Percentiles rank a stretch among this genome's conserved stretches.
phyloP scores from a whole-genome alignment of 2,797 vertebrate species.

The Intellagama lesueurii region DNA sequence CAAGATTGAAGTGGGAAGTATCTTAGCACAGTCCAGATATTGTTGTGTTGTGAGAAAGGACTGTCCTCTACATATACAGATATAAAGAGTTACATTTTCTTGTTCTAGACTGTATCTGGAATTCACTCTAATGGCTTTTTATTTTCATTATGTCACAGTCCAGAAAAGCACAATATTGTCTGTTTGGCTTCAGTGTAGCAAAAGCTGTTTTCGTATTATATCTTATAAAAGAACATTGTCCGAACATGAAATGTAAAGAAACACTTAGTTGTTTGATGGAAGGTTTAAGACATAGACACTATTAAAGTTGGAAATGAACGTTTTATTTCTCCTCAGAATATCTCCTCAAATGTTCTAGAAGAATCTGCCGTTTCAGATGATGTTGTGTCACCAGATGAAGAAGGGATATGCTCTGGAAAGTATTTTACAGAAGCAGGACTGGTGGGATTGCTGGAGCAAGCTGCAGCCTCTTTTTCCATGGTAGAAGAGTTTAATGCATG shows the following conservation, averaged over 20 bases:
- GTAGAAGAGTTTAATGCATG: slow-evolving; percentile 75
- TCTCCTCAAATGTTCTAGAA: slow-evolving; percentile 98
- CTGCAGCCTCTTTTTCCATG: slow-evolving; percentile 96
- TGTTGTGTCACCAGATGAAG: slow-evolving; percentile 97
- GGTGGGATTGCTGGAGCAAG: slow-evolving; percentile 96
- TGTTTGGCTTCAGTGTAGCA: not conserved
- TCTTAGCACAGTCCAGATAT: not conserved
- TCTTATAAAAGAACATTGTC: not conserved
- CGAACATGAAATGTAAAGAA: not conserved
- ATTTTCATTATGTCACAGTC: not conserved
- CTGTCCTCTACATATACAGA: not conserved
- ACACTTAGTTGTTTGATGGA: not conserved
- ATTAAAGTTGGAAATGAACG: slow-evolving; percentile 28
- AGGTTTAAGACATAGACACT: not conserved
- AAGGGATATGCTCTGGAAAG: slow-evolving; percentile 98
- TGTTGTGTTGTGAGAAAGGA: not conserved
- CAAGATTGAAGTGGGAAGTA: not conserved
- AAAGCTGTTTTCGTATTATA: not conserved
- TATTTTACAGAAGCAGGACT: slow-evolving; percentile 98
- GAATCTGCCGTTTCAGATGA: slow-evolving; percentile 98
- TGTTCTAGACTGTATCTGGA: not conserved
- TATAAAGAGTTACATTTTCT: not conserved
- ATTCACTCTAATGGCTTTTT: not conserved
- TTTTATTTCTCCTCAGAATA: slow-evolving; percentile 83
- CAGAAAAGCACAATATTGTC: not conserved